Evolutionary conservation across 1,140 invertebrate genomes (phyloP), one percentile per base, ranked within the genome.

Genomic region (Lithobius niger): DNA sequence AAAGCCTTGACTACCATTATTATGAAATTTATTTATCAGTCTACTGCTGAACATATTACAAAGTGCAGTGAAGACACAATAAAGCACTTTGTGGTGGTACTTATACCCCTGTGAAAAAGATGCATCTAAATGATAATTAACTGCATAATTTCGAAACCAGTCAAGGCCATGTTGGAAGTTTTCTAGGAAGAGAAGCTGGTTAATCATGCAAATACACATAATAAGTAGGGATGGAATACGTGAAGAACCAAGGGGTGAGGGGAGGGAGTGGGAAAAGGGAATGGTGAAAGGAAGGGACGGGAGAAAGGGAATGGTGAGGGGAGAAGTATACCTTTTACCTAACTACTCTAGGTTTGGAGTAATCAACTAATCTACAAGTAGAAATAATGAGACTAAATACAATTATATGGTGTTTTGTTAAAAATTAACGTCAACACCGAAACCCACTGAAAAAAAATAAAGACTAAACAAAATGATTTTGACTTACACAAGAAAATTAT

Each of bases 61-160:
- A 50, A 50, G 48, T 50, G 48, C 48, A 50, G n/a, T 25, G 25
- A 26, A 15, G 25, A 3, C 24, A 50, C 24, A 50, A 26, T 50
- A 50, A 27, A 50, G 48, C 48, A 50, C 48, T 50, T 50, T 50
- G 48, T 19, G 48, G 27, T 26, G 13, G n/a, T n/a, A n/a, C 27
- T 50, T 50, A 50, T 27, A 50, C 22, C 48, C 48, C 48, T 25
- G 3, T 50, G 21, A 50, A 26, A 50, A 50, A 50, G 43, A 45
- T 45, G 19, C 6, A 45, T 21, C 6, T 13, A 45, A 13, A 10
- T 45, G 27, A 50, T 27, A 26, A 10, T 13, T 27, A 26, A 13
- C 22, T 27, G 25, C 25, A 50, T 50, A 50, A 50, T 50, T 50
- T 50, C 3, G 24, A 50, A 10, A 24, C 13, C 13, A 45, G 4